These are phyloP conservation scores for Phragmatobia fuliginosa DNA, from an alignment of 2,888 invertebrate species.

Conservation along the genomic window DNA sequence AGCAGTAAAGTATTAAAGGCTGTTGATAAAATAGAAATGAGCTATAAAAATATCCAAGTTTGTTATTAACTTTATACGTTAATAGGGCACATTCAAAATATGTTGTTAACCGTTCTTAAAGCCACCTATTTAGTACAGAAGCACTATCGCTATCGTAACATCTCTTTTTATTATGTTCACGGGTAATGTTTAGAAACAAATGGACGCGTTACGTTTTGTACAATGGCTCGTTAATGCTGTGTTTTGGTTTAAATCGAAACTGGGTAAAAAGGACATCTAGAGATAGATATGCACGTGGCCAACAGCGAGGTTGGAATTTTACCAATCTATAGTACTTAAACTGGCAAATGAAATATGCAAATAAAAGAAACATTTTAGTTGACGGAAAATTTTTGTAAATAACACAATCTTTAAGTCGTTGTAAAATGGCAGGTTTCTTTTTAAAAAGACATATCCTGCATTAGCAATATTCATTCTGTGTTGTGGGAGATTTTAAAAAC, in stretches of 20 bases:
- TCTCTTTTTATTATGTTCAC: slow-evolving; percentile 55
- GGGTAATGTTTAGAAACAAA: slow-evolving; percentile 57
- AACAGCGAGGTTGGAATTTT: slow-evolving; percentile 24
- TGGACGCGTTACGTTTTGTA: slow-evolving; percentile 56
- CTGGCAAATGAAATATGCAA: background rate
- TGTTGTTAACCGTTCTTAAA: background rate
- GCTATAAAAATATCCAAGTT: background rate
- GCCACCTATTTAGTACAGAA: slow-evolving; percentile 26
- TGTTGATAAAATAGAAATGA: background rate
- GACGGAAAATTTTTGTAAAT: too few species aligned
- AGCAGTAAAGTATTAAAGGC: too few species aligned
- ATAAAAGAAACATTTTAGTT: background rate
- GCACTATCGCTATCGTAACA: slow-evolving; percentile 58
- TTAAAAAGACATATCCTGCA: too few species aligned
- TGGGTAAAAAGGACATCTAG: slow-evolving; percentile 78
- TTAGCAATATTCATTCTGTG: too few species aligned
- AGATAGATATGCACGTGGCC: slow-evolving; percentile 69
- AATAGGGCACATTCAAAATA: background rate
- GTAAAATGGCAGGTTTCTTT: too few species aligned
- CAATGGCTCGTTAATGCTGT: slow-evolving; percentile 76
- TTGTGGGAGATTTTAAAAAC: too few species aligned
- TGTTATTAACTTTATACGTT: background rate
- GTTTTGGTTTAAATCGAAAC: slow-evolving; percentile 72
- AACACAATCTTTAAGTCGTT: too few species aligned
- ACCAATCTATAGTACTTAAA: background rate